Percentiles rank a stretch among this genome's conserved stretches.
These are phyloP conservation scores for Rhagologus leucostigma DNA, from an alignment of 2,113 vertebrate species.

Conservation along the genomic window DNA sequence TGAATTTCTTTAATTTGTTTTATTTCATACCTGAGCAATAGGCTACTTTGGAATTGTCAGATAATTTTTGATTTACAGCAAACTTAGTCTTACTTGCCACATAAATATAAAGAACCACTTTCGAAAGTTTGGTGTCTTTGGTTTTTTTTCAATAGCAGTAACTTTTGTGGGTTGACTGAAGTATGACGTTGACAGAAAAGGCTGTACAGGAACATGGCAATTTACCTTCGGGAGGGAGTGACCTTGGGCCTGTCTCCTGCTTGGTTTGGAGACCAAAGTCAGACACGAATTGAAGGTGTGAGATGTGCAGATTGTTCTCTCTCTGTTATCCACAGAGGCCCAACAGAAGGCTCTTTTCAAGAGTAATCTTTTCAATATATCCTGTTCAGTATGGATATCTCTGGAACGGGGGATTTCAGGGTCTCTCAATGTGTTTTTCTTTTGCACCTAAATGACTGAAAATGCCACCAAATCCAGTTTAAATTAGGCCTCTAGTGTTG, in stretches of 20 bases:
- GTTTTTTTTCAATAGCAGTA: neutral
- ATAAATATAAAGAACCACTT: neutral
- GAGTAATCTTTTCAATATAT: neutral
- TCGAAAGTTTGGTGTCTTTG: neutral
- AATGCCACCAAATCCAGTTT: neutral
- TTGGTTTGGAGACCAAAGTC: neutral
- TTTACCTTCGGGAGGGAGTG: neutral
- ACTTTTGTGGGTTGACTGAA: neutral
- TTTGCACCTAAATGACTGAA: neutral
- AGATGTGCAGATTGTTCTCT: neutral
- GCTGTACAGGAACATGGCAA: neutral
- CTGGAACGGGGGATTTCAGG: neutral
- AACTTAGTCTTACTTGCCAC: neutral
- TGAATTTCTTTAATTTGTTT: neutral
- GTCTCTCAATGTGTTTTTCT: neutral
- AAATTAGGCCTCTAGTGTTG: neutral
- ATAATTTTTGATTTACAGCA: neutral
- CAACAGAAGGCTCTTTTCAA: neutral
- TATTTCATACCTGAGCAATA: neutral
- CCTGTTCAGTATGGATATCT: rapidly evolving
- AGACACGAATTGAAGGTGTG: neutral
- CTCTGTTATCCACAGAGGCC: neutral
- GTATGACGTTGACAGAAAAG: rapidly evolving
- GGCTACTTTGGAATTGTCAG: neutral
- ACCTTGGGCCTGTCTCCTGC: neutral